Base-by-base conservation (phyloP, 2,888 invertebrate genomes). In the Neria commutata region DNA sequence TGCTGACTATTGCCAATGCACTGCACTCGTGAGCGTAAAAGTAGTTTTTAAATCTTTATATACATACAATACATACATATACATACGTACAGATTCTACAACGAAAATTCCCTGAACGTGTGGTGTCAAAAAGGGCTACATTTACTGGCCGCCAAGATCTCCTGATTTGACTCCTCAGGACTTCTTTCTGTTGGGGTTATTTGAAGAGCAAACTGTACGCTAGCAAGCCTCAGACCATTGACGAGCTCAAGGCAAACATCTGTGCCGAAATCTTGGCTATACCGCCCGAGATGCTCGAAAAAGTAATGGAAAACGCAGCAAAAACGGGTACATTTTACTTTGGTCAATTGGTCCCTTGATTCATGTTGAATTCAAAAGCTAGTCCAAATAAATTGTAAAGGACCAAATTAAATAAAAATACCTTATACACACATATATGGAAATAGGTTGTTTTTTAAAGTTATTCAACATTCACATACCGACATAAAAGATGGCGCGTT, bases 261-360 rank as follows among this genome's bases (percentile, higher is more conserved):
- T 16, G 48, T 48, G 26, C 25, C 46, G 48, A 48, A 48, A 53
- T 40, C 40, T n/a, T 37, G 6, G 53, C 53, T 53, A 26, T 40
- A 40, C 42, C 53, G 25, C 23, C 53, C 40, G 53, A 48, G 53
- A 37, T 47, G 34, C 40, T 48, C 40, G 49, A 55, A 48, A 34
- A 48, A 25, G 25, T 48, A 37, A 55, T 48, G 34, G 33, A 37
- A 34, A 33, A 48, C 14, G 48, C 16, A 48, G 25, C 16, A 34
- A 37, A 55, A 55, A 47, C n/a, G 25, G 19, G 23, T 37, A 24
- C 40, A 55, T 34, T 48, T 40, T 55, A 19, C 16, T 48, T 19
- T 48, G 37, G 55, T 25, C 23, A 55, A 48, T 40, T 5, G 25
- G 37, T 25, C 48, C 48, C 24, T 55, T 55, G 34, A 48, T 55